Evolutionary conservation across 53 echinoderm and acorn worm species (phyloP).

Genomic region (Glandiceps talaboti): DNA sequence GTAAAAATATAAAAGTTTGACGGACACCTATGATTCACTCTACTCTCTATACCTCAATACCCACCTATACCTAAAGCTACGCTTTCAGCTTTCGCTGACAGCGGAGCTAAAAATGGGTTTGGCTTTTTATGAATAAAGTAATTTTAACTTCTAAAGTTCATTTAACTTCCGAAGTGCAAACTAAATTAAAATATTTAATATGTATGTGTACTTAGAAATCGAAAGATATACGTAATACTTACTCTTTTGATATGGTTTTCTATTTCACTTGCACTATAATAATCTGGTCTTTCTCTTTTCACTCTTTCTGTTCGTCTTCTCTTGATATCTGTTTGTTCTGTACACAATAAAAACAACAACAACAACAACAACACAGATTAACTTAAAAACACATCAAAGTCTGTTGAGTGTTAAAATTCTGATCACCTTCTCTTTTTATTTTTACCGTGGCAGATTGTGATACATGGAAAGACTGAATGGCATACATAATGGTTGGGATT

Average conservation of each 20-base stretch:
- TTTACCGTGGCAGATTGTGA: not conserved
- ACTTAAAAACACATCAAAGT: not conserved
- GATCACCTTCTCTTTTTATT: not conserved
- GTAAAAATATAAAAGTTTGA: too few species aligned
- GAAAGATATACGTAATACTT: conserved; percentile 11
- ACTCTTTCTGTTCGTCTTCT: conserved; percentile 70
- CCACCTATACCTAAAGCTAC: too few species aligned
- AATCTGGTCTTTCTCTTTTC: conserved; percentile 76
- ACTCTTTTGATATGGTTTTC: conserved; percentile 77
- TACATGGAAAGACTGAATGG: not conserved
- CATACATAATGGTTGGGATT: not conserved
- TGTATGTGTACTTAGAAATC: too few species aligned
- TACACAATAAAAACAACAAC: not conserved
- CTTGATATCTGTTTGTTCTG: conserved; percentile 18
- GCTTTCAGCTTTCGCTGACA: too few species aligned
- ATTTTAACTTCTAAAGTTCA: too few species aligned
- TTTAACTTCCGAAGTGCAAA: too few species aligned
- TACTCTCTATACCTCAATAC: too few species aligned
- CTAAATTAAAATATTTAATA: too few species aligned
- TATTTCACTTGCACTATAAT: conserved; percentile 96
- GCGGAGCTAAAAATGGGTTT: too few species aligned
- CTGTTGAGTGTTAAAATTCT: not conserved
- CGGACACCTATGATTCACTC: too few species aligned
- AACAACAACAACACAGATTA: too few species aligned
- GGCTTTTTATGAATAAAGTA: too few species aligned